Base-by-base conservation (phyloP, 2,113 vertebrate species). In the Vireo altiloquus region DNA sequence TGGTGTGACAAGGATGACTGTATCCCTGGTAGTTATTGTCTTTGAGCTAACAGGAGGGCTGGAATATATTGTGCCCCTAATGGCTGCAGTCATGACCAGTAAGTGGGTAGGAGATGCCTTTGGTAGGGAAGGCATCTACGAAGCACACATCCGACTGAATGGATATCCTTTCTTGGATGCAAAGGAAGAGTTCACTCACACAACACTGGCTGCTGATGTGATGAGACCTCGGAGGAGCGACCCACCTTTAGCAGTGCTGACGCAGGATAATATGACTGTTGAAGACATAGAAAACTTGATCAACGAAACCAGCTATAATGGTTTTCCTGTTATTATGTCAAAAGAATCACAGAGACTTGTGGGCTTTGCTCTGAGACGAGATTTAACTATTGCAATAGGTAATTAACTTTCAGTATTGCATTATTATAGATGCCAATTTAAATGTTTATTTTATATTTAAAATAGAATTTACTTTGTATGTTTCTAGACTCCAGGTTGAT, bases 41-140 rank as follows among this genome's bases (percentile, higher is more conserved):
- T 99, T 99, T 84, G 99, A 99, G 97, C 98, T 99, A 94, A 99
- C 99, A 1, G 99, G 99, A 31, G 99, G 99, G 11, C 95, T 99
- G 93, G 99, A 99, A 96, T 99, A 99, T 97, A 99, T 99, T 84
- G 99, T 99, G 63, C 99, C 99, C 22, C 98, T 99, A 50, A 99
- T 99, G 99, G 99, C 99, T 14, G 99, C 99, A 18, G 99, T 99
- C 87, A 99, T 99, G 99, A 99, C 99, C 97, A 99, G 99, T 98
- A 99, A 99, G 96, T 99, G 99, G 99, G 99, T 99, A 95, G 99
- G 99, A 40, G 99, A 99, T 70, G 99, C 99, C 28, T 99, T 99
- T 61, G 99, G 99, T 30, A 98, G 99, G 28, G 99, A 99, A 98
- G 99, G 99, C 56, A 99, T 99, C 97, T 99, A 99, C 52, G 99